Evolutionary conservation across 2,113 vertebrate species (phyloP).

Genomic region (Equus przewalskii): DNA sequence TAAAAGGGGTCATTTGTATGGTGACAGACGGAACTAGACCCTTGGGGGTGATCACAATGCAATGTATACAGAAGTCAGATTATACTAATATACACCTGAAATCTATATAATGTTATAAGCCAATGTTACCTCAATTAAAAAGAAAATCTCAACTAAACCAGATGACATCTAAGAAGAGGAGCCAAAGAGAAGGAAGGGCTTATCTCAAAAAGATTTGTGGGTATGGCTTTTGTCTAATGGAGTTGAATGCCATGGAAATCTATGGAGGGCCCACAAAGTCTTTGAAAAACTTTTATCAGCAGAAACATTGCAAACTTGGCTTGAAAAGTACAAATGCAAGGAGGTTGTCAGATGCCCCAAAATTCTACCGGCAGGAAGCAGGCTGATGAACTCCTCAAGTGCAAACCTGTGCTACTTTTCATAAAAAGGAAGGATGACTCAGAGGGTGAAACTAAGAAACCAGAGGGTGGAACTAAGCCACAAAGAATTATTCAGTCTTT

Average conservation of each 20-base stretch:
- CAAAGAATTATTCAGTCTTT: background rate
- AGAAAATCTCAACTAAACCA: background rate
- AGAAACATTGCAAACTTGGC: background rate
- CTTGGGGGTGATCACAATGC: too few species aligned
- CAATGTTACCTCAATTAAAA: too few species aligned
- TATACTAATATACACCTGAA: too few species aligned
- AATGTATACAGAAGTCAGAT: too few species aligned
- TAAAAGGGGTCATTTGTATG: too few species aligned
- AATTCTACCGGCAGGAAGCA: background rate
- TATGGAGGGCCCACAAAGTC: background rate
- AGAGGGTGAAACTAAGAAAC: background rate
- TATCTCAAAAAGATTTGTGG: background rate
- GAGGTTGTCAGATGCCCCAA: background rate
- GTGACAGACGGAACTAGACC: too few species aligned
- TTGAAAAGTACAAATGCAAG: background rate
- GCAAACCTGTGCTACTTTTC: background rate
- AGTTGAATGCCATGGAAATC: background rate
- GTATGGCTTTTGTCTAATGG: background rate
- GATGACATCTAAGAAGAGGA: background rate
- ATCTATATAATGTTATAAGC: too few species aligned
- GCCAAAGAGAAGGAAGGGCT: background rate
- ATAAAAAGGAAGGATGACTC: background rate
- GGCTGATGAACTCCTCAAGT: background rate
- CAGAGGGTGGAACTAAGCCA: background rate
- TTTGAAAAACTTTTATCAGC: background rate